Evolutionary conservation across 2,888 invertebrate species (phyloP), one percentile per base, ranked within the genome.

Genomic region (Drosophila dives): DNA sequence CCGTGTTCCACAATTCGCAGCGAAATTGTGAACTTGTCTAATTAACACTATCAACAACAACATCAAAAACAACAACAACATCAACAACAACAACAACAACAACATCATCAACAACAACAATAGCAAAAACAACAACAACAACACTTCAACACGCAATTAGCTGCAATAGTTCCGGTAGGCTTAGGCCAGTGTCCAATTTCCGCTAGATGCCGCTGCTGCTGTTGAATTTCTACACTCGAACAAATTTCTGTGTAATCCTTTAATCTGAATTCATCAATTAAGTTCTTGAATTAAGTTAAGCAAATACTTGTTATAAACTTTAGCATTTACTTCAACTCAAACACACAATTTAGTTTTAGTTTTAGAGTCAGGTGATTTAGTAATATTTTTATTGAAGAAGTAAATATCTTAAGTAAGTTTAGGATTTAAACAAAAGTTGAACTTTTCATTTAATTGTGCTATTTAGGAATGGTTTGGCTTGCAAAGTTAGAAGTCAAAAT

Each of bases 31-130:
- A 75, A 49, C 64, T 62, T 34, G 34, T 62, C 70, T 77, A 82
- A 81, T 81, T 80, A 82, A 66, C 70, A 68, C 45, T 49, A 38
- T 26, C 50, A 49, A 29, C 40, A 50, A 26, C 60, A 51, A 33
- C 50, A 60, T n/a, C 54, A 70, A 53, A n/a, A n/a, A n/a, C n/a
- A n/a, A n/a, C 42, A 26, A n/a, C 40, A 40, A 26, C 36, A 45
- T n/a, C 56, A 48, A 26, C 26, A 15, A 0, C 36, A 15, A 40
- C 40, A 4, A 2, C 55, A 42, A 32, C 38, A 53, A n/a, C 59
- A 50, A 26, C 49, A 53, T 10, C 50, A 64, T 26, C 38, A 29
- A 11, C 49, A 38, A 32, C 38, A 42, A 8, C 17, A 38, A 4
- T 8, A 40, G 4, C 42, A 45, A 26, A 59, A 66, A n/a, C 50